Evolutionary conservation across 2,888 invertebrate genomes (phyloP), one percentile per base, ranked within the genome.

Genomic region (Hypselothyrea guttata): DNA sequence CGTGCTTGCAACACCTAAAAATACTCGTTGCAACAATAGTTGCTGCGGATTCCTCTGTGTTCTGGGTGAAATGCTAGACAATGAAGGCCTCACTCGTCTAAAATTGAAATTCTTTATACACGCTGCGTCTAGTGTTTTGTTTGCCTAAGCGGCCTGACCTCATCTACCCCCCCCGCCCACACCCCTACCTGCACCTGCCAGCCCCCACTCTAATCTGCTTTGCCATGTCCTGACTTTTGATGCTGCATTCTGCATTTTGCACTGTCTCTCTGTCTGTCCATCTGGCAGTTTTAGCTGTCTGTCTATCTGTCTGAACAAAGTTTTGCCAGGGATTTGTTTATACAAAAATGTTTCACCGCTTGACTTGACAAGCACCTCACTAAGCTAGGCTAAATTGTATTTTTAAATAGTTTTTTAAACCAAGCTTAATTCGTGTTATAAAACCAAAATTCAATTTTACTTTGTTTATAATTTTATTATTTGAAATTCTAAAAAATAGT

Each of bases 1-100:
- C 82, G 84, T 81, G 84, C 62, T 47, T 66, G 82, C 75, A 70
- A 70, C 82, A 84, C 79, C 84, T 81, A 84, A 84, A 70, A 38
- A 38, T 38, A 38, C 38, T 70, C 62, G 55, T 72, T 70, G 57
- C 75, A 75, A 74, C 66, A 71, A 67, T 71, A 49, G 52, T 57
- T 70, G 12, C 40, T 3, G 18, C 11, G 8, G 9, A 8, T n/a
- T 11, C 16, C 22, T 27, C 16, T 22, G 22, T 16, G 37, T 61
- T 45, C 27, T 44, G 47, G 18, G 46, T 22, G 28, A 46, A 35
- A 22, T 13, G 34, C 30, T 35, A 41, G 45, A 47, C 38, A 28
- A 37, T 30, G 59, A 45, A 41, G 44, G 48, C 11, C 33, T 45
- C 52, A 49, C 52, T 22, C 22, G 22, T 5, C 5, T 5, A 22